phyloP scores from a whole-genome alignment of 2,113 vertebrate genomes.

The Anoplopoma fimbria region DNA sequence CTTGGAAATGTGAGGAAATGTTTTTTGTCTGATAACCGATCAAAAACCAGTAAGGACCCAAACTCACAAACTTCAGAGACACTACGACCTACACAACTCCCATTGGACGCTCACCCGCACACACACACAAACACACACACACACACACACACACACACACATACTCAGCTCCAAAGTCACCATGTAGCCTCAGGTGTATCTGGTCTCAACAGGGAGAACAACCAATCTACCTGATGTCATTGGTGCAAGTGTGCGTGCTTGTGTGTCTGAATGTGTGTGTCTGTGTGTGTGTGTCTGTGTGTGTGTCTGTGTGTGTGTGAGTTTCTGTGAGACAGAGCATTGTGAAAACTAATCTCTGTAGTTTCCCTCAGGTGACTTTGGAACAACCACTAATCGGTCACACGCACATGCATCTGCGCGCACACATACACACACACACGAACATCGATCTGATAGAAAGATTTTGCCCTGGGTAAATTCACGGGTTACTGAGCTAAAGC shows the following conservation, averaged over 20 bases:
- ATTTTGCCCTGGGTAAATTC: constrained; percentile 23
- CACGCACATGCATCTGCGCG: constrained; percentile 4
- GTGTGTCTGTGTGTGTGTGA: constrained; percentile 1
- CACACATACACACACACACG: constrained; percentile 1
- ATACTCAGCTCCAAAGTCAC: constrained; percentile 48
- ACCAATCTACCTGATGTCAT: constrained; percentile 59
- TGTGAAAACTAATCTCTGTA: constrained; percentile 59
- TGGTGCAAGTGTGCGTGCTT: constrained; percentile 16
- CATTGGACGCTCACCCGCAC: neutral
- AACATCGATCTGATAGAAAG: constrained; percentile 13
- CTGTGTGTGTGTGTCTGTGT: constrained; percentile 5
- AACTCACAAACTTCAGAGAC: constrained; percentile 10
- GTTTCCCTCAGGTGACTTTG: constrained; percentile 65
- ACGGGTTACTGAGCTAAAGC: constrained; percentile 25
- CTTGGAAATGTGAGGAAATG: neutral
- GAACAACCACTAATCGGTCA: constrained; percentile 56
- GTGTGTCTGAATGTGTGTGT: neutral
- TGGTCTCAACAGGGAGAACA: constrained; percentile 49
- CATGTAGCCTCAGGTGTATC: constrained; percentile 54
- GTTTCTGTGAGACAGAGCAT: constrained; percentile 22
- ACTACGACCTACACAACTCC: constrained; percentile 6
- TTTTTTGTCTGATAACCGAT: constrained; percentile 10
- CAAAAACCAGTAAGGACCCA: neutral
- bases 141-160: neutral
- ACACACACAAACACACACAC: neutral